Evolutionary conservation across 2,113 vertebrate genomes (phyloP).

Genomic region (Todiramphus chloris): DNA sequence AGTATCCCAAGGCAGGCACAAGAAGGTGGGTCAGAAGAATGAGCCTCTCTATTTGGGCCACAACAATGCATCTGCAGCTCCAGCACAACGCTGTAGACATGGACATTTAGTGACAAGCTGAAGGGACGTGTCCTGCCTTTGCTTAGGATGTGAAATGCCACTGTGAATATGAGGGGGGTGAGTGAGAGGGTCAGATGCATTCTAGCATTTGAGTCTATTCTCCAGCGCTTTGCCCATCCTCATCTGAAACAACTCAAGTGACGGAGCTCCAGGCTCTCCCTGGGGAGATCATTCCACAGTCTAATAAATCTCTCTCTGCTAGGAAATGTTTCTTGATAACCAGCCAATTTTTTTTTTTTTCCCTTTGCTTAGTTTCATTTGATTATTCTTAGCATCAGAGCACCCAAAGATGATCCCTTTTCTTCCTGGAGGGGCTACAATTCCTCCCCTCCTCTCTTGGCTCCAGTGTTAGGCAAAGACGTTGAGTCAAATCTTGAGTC

Average conservation of each 20-base stretch:
- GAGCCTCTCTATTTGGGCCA: neutral
- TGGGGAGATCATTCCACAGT: conserved; percentile 42
- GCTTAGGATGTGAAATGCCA: neutral
- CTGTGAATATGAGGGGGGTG: neutral
- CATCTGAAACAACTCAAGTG: conserved; percentile 22
- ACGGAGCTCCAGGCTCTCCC: conserved; percentile 24
- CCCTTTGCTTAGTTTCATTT: neutral
- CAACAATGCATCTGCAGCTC: neutral
- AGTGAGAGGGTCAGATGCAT: neutral
- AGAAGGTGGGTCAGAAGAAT: neutral
- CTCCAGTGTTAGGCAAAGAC: neutral
- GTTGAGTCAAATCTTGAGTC: neutral
- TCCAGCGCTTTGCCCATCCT: conserved; percentile 3
- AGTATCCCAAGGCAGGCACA: neutral
- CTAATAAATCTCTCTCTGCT: conserved; percentile 46
- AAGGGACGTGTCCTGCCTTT: neutral
- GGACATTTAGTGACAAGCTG: neutral
- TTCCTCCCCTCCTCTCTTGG: neutral
- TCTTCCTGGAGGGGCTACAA: neutral
- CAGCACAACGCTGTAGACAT: neutral
- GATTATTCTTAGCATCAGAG: conserved; percentile 20
- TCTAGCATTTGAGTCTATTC: neutral
- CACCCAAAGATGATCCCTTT: neutral
- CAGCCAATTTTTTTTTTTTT: neutral
- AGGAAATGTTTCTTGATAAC: conserved; percentile 51